phyloP scores from a whole-genome alignment of 1,140 invertebrate genomes.

The Aporrectodea caliginosa region DNA sequence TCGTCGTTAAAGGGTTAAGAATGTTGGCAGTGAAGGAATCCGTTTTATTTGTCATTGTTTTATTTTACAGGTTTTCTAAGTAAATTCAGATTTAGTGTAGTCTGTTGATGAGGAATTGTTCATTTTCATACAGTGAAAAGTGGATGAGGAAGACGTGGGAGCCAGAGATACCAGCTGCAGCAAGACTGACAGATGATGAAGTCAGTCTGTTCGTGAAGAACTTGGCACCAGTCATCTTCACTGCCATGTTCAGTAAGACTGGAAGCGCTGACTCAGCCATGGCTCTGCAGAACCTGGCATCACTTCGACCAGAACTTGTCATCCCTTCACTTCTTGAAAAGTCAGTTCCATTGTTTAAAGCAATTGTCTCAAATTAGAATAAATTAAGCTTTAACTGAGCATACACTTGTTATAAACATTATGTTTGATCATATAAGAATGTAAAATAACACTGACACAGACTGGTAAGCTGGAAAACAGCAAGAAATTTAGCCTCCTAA shows the following conservation, averaged over 20 bases:
- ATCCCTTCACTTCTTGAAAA: slow-evolving; percentile 77
- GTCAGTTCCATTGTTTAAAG: slow-evolving; percentile 47
- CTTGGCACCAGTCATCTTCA: slow-evolving; percentile 66
- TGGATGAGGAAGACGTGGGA: slow-evolving; percentile 64
- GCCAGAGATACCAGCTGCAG: slow-evolving; percentile 62
- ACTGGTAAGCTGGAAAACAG: no score
- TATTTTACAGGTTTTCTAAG: no score
- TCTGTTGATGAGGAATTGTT: background rate
- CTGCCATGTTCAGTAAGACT: slow-evolving; percentile 73
- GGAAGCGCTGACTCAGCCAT: slow-evolving; percentile 64
- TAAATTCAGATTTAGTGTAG: no score
- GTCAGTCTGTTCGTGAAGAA: slow-evolving; percentile 76
- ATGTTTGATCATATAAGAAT: no score
- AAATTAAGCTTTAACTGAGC: no score
- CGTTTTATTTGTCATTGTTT: no score
- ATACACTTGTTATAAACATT: no score
- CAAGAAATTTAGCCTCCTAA: no score
- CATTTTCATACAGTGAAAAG: background rate
- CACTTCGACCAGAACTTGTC: slow-evolving; percentile 74
- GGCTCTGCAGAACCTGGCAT: slow-evolving; percentile 71
- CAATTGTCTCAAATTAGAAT: background rate
- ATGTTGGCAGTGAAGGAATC: no score
- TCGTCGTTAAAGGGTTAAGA: no score
- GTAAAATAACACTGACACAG: no score
- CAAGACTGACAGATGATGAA: slow-evolving; percentile 73